Evolutionary conservation across 2,888 invertebrate genomes (phyloP), one percentile per base, ranked within the genome.

Genomic region (Hymenopus coronatus): DNA sequence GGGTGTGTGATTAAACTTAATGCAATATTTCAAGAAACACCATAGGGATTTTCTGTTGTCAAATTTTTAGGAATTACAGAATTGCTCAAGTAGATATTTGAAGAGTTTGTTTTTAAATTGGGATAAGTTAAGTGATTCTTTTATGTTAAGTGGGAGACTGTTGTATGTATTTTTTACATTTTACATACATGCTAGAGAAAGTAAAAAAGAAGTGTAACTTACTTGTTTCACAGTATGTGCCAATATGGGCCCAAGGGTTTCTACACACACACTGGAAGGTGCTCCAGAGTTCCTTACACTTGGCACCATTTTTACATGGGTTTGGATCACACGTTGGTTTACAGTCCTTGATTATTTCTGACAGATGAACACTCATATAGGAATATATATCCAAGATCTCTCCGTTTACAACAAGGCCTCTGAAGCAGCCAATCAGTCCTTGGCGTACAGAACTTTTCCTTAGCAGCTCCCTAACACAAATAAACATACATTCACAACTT

Each of bases 241-340:
- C 99, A 90, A 97, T 95, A 93, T 98, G 98, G 0, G 98, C 98
- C 97, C 98, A 98, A 83, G 96, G 96, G 93, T 98, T 98, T 91
- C 96, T 96, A 93, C 99, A 99, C 91, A 97, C 96, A 93, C 99
- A 99, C 92, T 97, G 97, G 91, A 98, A 98, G 54, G 97, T 96
- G 90, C 98, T 98, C 98, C 98, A 98, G 0, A 97, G 94, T 92
- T 98, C 98, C 92, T 97, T 97, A 92, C 98, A 99, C 90, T 96
- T 96, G 0, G 98, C 98, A 85, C 96, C 97, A 93, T 99, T 98
- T 93, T 97, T 96, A 92, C 98, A 99, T 14, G 98, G 98, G 92
- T 98, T 98, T 0, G 98, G 98, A 91, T 98, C 97, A 93, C 99
- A 99, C 0, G 98, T 98, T 0, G 98, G 98, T 92, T 97, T 97